These are phyloP conservation scores for Pyralis farinalis DNA, from an alignment of 2,888 invertebrate species.

Conservation along the genomic window DNA sequence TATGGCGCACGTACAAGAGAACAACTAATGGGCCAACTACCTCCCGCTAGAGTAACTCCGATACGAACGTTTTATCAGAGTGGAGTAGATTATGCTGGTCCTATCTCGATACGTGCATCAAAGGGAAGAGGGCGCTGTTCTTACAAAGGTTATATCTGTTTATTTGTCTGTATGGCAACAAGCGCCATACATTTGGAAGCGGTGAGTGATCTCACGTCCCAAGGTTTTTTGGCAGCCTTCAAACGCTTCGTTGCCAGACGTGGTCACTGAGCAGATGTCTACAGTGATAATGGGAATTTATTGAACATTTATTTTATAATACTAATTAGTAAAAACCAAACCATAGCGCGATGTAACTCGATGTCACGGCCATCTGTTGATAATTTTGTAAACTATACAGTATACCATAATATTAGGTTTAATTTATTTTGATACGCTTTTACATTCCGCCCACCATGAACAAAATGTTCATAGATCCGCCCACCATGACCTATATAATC, in stretches of 20 bases:
- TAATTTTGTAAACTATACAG: too few relatives aligned
- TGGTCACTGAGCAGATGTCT: too few relatives aligned
- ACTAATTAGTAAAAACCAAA: too few relatives aligned
- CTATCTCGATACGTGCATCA: conserved; percentile 12
- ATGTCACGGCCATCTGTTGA: too few relatives aligned
- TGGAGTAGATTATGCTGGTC: conserved; percentile 21
- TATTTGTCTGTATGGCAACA: conserved; percentile 21
- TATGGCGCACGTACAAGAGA: conserved; percentile 2
- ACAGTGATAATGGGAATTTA: too few relatives aligned
- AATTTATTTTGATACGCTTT: too few relatives aligned
- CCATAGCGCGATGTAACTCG: too few relatives aligned
- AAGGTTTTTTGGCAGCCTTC: conserved; percentile 25
- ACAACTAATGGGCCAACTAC: conserved; percentile 21
- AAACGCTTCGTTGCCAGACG: conserved; percentile 18
- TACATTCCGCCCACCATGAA: too few relatives aligned
- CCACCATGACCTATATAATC: too few relatives aligned
- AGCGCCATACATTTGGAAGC: conserved; percentile 30
- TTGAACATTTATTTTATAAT: too few relatives aligned
- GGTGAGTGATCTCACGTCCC: conserved; percentile 27
- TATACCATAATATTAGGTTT: too few relatives aligned
- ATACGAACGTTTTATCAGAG: conserved; percentile 12
- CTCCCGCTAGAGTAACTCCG: conserved; percentile 13
- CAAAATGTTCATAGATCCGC: too few relatives aligned
- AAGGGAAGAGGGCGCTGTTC: conserved; percentile 15
- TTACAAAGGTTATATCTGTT: conserved; percentile 13